Base-by-base conservation (phyloP, 2,113 vertebrate species). In the Zosterops lateralis region DNA sequence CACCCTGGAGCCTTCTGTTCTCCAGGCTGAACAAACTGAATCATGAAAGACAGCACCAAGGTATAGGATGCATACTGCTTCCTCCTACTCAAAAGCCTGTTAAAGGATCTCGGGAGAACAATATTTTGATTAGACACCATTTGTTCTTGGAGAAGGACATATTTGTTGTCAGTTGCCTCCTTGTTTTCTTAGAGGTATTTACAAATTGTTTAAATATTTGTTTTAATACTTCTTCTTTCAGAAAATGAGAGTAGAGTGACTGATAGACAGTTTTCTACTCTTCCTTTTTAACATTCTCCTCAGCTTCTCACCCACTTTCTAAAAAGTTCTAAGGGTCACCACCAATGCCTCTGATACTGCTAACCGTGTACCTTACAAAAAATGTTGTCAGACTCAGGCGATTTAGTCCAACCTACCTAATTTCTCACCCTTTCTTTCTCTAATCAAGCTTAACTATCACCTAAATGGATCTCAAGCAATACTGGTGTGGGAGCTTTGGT, bases 251-350 rank as follows among this genome's bases (percentile, higher is more conserved):
- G 73, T 38, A n/a, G 22, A 58, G 4, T 53, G 45, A 61, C 19
- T 50, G 28, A 77, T 29, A 56, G 32, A 40, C 44, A 71, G 64
- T 56, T 64, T 72, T 38, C 16, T 58, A 13, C 14, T 71, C 44
- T 67, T 94, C 14, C 4, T 84, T 76, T 83, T 68, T 6, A 60
- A 53, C 10, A 1, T 31, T 21, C 48, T 87, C 28, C 57, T 44
- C 9, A 9, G 44, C 24, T 78, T 81, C 42, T 84, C 0, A 3
- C 5, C 2, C 0, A 0, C 17, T 36, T 74, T 58, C 40, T 66
- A 0, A 19, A 9, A 64, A 85, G 10, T n/a, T 40, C 26, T 51
- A 40, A 75, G 36, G 26, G 16, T 25, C 58, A 71, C 29, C 4
- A n/a, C 28, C 38, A 25, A 17, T 45, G 32, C 26, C 32, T 58